Percentiles rank a stretch among this genome's conserved stretches.
Evolutionary conservation across 1,140 invertebrate species (phyloP).

Genomic region (Pogonomyrmex barbatus): DNA sequence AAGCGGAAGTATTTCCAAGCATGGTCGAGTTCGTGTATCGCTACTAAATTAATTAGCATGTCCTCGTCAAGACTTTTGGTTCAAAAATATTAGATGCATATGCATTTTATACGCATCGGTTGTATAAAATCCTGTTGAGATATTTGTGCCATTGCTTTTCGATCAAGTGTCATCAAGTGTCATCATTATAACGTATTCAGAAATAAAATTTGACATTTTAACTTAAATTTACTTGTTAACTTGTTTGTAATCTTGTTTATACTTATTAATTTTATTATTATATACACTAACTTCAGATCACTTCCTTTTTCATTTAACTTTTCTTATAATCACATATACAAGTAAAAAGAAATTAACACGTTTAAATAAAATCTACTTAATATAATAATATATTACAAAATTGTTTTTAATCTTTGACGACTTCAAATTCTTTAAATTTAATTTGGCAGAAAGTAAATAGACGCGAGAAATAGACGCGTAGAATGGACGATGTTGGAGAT

Average conservation of each 20-base stretch:
- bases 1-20: conserved; percentile 66
- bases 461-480: too few species aligned
- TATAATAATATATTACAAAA: background rate
- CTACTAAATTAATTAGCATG: conserved; percentile 70
- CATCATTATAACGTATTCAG: background rate
- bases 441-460: background rate
- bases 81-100: background rate
- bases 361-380: background rate
- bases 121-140: background rate
- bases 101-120: background rate
- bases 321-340: background rate
- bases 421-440: background rate
- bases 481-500: too few species aligned
- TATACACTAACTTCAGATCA: background rate
- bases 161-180: background rate
- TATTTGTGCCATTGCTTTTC: background rate
- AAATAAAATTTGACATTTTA: background rate
- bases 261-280: background rate
- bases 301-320: background rate
- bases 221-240: background rate
- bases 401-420: background rate
- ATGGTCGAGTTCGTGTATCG: conserved; percentile 58
- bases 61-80: conserved; percentile 36
- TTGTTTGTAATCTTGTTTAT: background rate
- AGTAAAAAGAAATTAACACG: background rate